A percentile compares a stretch with the other conserved stretches of the same genome.
phyloP scores from a whole-genome alignment of 2,797 vertebrate genomes.

The Poeciliopsis presidionis region DNA sequence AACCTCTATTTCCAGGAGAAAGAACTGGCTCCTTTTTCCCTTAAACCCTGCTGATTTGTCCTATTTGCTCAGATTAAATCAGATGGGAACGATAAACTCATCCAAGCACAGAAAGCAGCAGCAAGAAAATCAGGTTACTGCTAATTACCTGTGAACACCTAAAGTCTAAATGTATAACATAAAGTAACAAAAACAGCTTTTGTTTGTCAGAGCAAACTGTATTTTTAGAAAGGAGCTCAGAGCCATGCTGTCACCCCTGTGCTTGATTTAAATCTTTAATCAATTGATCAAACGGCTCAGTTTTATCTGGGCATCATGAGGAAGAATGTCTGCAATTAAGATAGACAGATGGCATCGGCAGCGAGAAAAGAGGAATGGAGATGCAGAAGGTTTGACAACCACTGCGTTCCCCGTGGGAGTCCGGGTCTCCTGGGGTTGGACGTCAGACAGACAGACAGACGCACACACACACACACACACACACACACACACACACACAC shows the following conservation, averaged over 20 bases:
- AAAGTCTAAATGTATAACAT: slow-evolving; percentile 3
- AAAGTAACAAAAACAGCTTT: slow-evolving; percentile 10
- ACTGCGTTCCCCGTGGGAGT: slow-evolving; percentile 45
- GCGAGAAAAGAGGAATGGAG: slow-evolving; percentile 43
- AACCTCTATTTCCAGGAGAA: slow-evolving; percentile 12
- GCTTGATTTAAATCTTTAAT: slow-evolving; percentile 70
- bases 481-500: slow-evolving; percentile 16
- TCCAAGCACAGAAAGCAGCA: slow-evolving; percentile 18
- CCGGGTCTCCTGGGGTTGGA: slow-evolving; percentile 47
- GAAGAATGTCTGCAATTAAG: slow-evolving; percentile 69
- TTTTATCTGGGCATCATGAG: slow-evolving; percentile 61
- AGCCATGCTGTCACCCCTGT: slow-evolving; percentile 56
- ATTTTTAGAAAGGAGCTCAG: slow-evolving; percentile 55
- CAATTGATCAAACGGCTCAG: slow-evolving; percentile 72
- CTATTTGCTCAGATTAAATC: slow-evolving; percentile 37
- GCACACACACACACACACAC: no score
- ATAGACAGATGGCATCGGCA: slow-evolving; percentile 69
- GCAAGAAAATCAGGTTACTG: not conserved
- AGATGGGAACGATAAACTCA: slow-evolving; percentile 30
- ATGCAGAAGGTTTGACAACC: slow-evolving; percentile 55
- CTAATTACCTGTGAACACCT: not conserved
- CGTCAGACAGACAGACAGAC: slow-evolving; percentile 34
- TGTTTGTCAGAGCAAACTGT: slow-evolving; percentile 27
- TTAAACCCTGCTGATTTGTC: slow-evolving; percentile 34
- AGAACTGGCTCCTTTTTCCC: slow-evolving; percentile 14